phyloP scores from a whole-genome alignment of 2,888 invertebrate genomes.

The Cancer borealis region DNA sequence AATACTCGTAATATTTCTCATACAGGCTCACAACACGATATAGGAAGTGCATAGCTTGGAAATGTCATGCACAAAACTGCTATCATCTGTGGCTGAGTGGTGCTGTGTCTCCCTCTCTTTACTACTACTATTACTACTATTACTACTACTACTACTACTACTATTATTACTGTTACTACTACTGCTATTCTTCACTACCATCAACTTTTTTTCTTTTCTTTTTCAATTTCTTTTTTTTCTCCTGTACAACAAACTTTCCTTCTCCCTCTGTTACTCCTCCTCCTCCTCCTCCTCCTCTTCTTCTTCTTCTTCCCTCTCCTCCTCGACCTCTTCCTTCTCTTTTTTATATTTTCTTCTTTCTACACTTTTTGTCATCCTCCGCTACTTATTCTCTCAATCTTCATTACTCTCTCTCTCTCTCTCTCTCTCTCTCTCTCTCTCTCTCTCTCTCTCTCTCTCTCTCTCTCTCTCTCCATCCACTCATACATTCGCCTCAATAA shows the following conservation, averaged over 20 bases:
- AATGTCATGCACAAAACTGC: neutral
- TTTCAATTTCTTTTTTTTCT: neutral
- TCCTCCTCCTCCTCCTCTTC: neutral
- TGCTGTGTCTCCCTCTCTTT: neutral
- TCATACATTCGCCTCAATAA: slow-evolving; percentile 6
- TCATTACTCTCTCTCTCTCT: neutral
- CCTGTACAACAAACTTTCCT: neutral
- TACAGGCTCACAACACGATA: neutral
- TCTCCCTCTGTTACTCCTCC: neutral
- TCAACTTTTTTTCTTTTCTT: neutral
- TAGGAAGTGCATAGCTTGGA: neutral
- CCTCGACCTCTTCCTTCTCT: neutral
- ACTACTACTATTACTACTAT: neutral
- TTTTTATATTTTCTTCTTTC: neutral
- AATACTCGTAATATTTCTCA: neutral
- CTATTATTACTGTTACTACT: neutral
- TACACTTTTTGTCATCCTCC: neutral
- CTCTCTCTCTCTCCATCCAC: neutral
- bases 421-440: slow-evolving; percentile 12
- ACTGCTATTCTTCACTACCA: neutral
- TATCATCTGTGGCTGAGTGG: neutral
- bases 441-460: slow-evolving; percentile 20
- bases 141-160: neutral
- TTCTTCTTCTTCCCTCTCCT: neutral
- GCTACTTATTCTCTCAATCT: too few species aligned